Base-by-base conservation (phyloP, 2,113 vertebrate genomes). In the Phaetusa simplex region DNA sequence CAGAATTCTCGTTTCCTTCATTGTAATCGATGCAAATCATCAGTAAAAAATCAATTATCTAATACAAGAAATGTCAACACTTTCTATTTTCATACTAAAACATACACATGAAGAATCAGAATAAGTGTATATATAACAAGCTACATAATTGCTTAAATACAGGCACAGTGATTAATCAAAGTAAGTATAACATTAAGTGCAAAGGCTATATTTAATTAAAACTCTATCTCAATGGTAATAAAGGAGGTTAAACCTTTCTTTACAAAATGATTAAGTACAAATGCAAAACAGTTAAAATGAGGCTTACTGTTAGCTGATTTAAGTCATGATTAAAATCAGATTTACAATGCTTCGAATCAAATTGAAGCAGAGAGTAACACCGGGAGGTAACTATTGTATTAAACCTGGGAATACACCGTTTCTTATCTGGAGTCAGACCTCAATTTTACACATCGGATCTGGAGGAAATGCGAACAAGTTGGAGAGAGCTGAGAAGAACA, bases 221-320 rank as follows among this genome's bases (percentile, higher is more conserved):
- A 97, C 92, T 88, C 80, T 79, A 64, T 90, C 93, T 93, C 88
- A 95, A 5, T 71, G 67, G 95, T 90, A 97, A 97, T 94, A 97
- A 97, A 97, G 90, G 97, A 97, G 97, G 93, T 94, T 97, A 97
- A 97, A 94, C 86, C 96, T 97, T 97, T 97, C 93, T 97, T 97
- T 97, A 87, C 90, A 88, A 96, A 96, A 96, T 94, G 88, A 97
- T 94, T 97, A 97, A 97, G 94, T 93, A 94, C 92, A 90, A 97
- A 95, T 83, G 96, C 95, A 97, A 93, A 97, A 94, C 85, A 92
- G 85, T 93, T 83, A 92, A 92, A 90, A 83, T 62, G 82, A 97
- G 80, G 85, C 82, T 97, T 96, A 92, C 90, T 93, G 82, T 74
- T 83, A 80, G 85, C 64, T 93, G 95, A 96, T 83, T 94, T 95